Evolutionary conservation across 2,888 invertebrate species (phyloP).

Genomic region (Orthosia incerta): DNA sequence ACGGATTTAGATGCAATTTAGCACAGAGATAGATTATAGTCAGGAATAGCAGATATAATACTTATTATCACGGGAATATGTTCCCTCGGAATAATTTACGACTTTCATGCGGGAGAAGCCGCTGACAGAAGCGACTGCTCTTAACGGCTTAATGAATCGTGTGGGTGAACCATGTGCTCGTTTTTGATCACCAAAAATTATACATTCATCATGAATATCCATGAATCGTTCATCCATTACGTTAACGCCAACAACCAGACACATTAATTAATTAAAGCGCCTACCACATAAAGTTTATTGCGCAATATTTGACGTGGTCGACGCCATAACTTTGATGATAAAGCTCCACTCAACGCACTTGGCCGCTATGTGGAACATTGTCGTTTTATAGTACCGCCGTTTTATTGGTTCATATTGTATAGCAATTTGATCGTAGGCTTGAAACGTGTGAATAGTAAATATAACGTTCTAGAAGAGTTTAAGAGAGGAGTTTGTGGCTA

Average conservation of each 20-base stretch:
- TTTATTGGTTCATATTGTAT: slow-evolving; percentile 30
- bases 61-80: no score
- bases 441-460: not conserved
- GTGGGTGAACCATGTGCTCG: no score
- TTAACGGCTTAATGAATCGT: no score
- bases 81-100: no score
- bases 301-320: slow-evolving; percentile 55
- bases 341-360: slow-evolving; percentile 34
- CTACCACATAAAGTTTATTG: slow-evolving; percentile 51
- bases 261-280: slow-evolving; percentile 50
- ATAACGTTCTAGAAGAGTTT: no score
- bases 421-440: not conserved
- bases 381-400: slow-evolving; percentile 24
- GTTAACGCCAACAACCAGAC: slow-evolving; percentile 11
- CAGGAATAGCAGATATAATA: no score
- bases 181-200: not conserved
- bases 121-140: no score
- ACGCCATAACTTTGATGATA: slow-evolving; percentile 62
- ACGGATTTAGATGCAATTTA: no score
- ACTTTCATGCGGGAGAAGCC: no score
- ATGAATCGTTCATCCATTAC: slow-evolving; percentile 5
- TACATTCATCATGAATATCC: not conserved
- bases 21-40: no score
- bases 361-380: slow-evolving; percentile 22
- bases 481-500: no score